Conservation (phyloP, 2,888 invertebrate species). For the Limnephilus rhombicus region DNA sequence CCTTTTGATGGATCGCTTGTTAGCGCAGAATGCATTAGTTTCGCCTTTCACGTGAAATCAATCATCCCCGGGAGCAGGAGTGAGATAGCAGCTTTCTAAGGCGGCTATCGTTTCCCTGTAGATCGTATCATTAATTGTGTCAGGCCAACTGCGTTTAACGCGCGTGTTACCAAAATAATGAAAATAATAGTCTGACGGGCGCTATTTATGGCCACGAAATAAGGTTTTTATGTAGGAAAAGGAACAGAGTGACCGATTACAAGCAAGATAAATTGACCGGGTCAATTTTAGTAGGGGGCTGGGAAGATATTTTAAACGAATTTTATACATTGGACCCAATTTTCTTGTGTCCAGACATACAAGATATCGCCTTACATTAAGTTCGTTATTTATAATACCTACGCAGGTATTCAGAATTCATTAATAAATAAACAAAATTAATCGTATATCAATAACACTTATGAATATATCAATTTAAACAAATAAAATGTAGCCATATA, state of each 20-base stretch:
- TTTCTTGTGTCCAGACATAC: not conserved
- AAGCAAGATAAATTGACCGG: conserved; percentile 5
- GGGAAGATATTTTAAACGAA: not conserved
- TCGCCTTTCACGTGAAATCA: conserved; percentile 25
- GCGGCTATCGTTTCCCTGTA: not conserved
- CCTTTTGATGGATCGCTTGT: not conserved
- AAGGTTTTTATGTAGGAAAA: conserved; percentile 41
- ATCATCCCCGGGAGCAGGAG: conserved; percentile 3
- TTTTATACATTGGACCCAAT: not conserved
- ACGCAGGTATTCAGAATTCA: not conserved
- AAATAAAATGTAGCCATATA: not conserved
- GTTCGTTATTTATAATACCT: not conserved
- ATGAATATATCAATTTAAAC: not conserved
- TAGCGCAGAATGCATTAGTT: conserved; percentile 20
- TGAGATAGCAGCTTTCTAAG: conserved; percentile 2
- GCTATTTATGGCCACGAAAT: conserved; percentile 32
- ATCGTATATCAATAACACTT: not conserved
- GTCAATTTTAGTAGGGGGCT: not conserved
- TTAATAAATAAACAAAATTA: not conserved
- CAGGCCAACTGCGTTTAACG: conserved; percentile 34
- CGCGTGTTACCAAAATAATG: conserved; percentile 30
- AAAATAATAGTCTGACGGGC: conserved; percentile 28
- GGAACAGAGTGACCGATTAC: conserved; percentile 44
- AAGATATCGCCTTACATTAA: not conserved
- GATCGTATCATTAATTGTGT: conserved; percentile 32